Percentiles rank a stretch among this genome's conserved stretches.
Conservation (phyloP, 2,888 invertebrate species). For the Epinotia demarniana region DNA sequence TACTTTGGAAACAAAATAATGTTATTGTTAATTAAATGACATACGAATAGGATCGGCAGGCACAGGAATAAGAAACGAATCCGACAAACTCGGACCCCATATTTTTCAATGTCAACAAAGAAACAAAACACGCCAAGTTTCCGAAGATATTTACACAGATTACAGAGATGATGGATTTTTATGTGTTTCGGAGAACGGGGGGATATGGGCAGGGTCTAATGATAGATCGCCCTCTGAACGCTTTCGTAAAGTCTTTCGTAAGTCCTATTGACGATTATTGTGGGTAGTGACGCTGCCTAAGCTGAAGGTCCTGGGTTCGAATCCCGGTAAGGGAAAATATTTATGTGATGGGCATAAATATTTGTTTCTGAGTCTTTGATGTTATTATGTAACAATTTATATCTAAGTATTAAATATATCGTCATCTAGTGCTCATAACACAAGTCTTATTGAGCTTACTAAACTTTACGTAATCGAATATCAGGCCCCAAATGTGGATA, state of each 20-base stretch:
- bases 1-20: too few species aligned
- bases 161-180: slow-evolving; percentile 34
- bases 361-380: too few species aligned
- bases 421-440: too few species aligned
- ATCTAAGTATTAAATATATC: too few species aligned
- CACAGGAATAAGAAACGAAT: background rate
- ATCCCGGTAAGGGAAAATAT: too few species aligned
- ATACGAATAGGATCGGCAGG: background rate
- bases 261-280: background rate
- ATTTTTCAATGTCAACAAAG: slow-evolving; percentile 21
- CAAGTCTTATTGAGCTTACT: too few species aligned
- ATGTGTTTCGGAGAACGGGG: slow-evolving; percentile 14
- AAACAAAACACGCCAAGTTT: slow-evolving; percentile 29
- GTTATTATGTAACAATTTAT: too few species aligned
- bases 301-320: too few species aligned
- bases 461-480: too few species aligned
- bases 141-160: slow-evolving; percentile 37
- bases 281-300: too few species aligned
- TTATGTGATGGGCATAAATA: too few species aligned
- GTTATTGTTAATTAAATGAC: background rate
- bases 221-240: background rate
- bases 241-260: background rate
- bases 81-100: background rate
- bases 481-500: too few species aligned
- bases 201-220: background rate